Conservation (phyloP, 2,113 vertebrate genomes). For the Hiodon alosoides region DNA sequence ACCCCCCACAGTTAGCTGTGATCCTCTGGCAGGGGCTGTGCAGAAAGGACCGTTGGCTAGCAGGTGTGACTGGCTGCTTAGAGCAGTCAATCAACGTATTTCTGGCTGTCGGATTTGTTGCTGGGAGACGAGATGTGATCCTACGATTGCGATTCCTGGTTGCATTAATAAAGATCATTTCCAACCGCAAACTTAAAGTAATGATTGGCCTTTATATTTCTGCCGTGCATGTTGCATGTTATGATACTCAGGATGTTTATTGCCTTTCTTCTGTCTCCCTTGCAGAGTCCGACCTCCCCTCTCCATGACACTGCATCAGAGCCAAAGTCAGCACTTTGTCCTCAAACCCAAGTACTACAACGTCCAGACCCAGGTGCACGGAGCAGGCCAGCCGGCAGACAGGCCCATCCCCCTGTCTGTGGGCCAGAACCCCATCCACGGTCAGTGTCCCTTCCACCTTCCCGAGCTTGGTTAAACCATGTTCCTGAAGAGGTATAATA, state of each 20-base stretch:
- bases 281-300: constrained; percentile 72
- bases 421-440: constrained; percentile 61
- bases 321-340: constrained; percentile 79
- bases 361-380: constrained; percentile 70
- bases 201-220: background rate
- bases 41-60: too few species aligned
- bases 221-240: background rate
- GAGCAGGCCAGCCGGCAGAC: constrained; percentile 68
- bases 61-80: too few species aligned
- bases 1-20: too few species aligned
- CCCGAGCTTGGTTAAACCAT: background rate
- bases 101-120: too few species aligned
- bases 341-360: constrained; percentile 85
- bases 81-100: too few species aligned
- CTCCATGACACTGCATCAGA: constrained; percentile 70
- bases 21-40: too few species aligned
- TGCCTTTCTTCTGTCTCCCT: constrained; percentile 24
- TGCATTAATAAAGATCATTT: too few species aligned
- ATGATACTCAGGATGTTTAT: constrained; percentile 5
- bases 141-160: too few species aligned
- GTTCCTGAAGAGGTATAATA: background rate
- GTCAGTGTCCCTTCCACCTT: constrained; percentile 46
- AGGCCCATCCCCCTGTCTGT: constrained; percentile 72
- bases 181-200: background rate
- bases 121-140: too few species aligned